Evolutionary conservation across 2,888 invertebrate genomes (phyloP), one percentile per base, ranked within the genome.

Genomic region (Dolichomitus sp.): DNA sequence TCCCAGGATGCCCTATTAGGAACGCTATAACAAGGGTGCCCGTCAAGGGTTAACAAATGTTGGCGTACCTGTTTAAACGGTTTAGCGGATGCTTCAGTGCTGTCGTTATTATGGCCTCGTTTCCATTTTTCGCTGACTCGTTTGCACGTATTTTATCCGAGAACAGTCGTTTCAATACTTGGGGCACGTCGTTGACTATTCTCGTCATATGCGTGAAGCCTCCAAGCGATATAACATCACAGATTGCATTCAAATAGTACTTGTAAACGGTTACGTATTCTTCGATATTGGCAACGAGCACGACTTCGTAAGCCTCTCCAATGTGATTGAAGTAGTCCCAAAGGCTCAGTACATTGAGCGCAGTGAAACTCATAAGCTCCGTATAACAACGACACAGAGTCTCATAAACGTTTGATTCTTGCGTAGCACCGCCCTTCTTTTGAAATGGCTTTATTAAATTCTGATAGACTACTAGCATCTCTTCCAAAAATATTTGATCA

Each of bases 201-300:
- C 95, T 95, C 84, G 96, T 95, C 75, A 97, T 96, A 87, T 96
- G 95, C 57, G 94, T 91, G 90, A 97, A 97, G 45, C 97, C 97
- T 89, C 96, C 95, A 84, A 97, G 94, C 87, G 96, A 96, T 90
- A 96, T 96, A 84, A 97, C 95, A 95, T 97, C 96, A 93, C 97
- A 97, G 91, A 97, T 95, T 88, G 95, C 95, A 93, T 96, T 94
- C 61, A 96, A 95, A 94, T 97, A 97, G 92, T 95, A 95, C 92
- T 95, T 96, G 92, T 96, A 97, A 83, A 96, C 95, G 91, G 95
- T 95, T 90, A 97, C 95, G 93, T 95, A 96, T 93, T 97, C 97
- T 89, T 97, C 96, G 90, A 96, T 95, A 94, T 96, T 95, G 91
- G 96, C 96, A 87, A 97, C 95, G 89, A 97, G 95, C 68, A 96